These are phyloP conservation scores for Morus bassanus DNA, from an alignment of 2,797 vertebrate genomes.

Conservation along the genomic window DNA sequence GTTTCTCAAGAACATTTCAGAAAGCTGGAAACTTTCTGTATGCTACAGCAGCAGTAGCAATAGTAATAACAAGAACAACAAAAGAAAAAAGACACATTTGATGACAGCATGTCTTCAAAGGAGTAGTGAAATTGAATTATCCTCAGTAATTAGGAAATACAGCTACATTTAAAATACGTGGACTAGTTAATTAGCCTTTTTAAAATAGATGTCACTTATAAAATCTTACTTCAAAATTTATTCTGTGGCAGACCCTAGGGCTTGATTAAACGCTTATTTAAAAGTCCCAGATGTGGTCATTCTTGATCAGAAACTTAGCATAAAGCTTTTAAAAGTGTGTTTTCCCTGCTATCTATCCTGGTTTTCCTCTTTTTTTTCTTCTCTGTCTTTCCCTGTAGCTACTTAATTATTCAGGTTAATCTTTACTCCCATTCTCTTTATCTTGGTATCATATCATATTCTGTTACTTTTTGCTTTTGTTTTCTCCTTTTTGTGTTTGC, in stretches of 20 bases:
- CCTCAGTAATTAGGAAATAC: conserved; percentile 13
- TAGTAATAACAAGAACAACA: background rate
- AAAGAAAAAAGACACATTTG: background rate
- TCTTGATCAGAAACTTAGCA: background rate
- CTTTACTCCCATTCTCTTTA: background rate
- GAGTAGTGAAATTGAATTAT: background rate
- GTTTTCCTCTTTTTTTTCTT: background rate
- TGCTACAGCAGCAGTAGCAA: background rate
- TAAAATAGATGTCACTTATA: background rate
- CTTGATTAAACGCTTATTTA: background rate
- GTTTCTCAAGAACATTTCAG: background rate
- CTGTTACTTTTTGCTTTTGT: conserved; percentile 1
- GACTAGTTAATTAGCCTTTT: conserved; percentile 20
- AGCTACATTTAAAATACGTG: background rate
- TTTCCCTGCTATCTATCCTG: background rate
- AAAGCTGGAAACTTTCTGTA: background rate
- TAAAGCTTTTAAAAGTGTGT: background rate
- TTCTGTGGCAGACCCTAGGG: background rate
- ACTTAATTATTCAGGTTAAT: background rate
- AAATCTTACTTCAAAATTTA: background rate
- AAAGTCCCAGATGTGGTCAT: background rate
- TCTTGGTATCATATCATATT: background rate
- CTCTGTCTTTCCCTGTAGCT: background rate
- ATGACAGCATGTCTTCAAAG: background rate
- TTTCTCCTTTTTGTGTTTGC: background rate